phyloP scores from a whole-genome alignment of 1,140 invertebrate species.

The Nephila pilipes region DNA sequence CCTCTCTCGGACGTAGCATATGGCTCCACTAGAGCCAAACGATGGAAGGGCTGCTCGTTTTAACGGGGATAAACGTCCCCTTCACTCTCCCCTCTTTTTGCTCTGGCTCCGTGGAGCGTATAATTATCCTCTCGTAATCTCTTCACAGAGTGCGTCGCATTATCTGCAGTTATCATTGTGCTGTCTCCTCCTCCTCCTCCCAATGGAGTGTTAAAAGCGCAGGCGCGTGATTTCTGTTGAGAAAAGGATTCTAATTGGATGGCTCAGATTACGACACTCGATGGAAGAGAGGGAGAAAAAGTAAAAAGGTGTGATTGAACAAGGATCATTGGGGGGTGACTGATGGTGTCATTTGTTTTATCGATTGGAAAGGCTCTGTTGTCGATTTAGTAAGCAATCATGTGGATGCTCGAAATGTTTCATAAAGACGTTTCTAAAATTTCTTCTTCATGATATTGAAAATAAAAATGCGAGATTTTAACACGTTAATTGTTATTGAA shows the following conservation, averaged over 20 bases:
- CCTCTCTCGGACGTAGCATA: not conserved
- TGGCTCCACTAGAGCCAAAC: not conserved
- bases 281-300: not conserved
- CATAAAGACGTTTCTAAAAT: too few species aligned
- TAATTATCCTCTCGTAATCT: slow-evolving; percentile 45
- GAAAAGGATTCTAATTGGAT: not conserved
- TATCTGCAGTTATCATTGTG: slow-evolving; percentile 40
- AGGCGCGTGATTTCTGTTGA: not conserved
- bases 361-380: not conserved
- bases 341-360: not conserved
- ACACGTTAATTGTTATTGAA: too few species aligned
- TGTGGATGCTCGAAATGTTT: too few species aligned
- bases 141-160: not conserved
- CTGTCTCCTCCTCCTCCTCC: not conserved
- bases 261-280: not conserved
- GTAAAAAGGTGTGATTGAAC: not conserved
- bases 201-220: slow-evolving; percentile 1
- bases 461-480: too few species aligned
- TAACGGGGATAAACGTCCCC: slow-evolving; percentile 2
- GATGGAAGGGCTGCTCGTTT: slow-evolving; percentile 36
- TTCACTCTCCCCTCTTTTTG: not conserved
- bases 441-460: too few species aligned
- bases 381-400: not conserved
- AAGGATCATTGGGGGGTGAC: not conserved
- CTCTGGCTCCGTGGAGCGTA: slow-evolving; percentile 17